Base-by-base conservation (phyloP, 2,888 invertebrate species). In the Torymus auratus region DNA sequence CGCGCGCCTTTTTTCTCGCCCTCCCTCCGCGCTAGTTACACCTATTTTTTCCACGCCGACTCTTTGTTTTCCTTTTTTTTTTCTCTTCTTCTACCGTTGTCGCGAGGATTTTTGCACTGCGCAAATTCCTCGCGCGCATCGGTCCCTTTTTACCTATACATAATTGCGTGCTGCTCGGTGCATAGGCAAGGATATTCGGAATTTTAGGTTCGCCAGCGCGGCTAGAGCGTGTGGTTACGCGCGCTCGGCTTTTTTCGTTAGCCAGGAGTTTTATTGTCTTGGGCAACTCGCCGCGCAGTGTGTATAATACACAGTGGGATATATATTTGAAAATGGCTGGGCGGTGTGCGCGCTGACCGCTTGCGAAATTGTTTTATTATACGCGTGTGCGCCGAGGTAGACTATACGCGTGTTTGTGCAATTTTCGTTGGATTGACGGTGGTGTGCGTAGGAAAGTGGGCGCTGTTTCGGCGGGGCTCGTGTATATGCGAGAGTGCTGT, bases 301-400 rank as follows among this genome's bases (percentile, higher is more conserved):
- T 58, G 55, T 61, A 15, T 61, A 61, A 17, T 41, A n/a, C 28
- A 2, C 28, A 28, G 28, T 28, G 28, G 7, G 28, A 28, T 28
- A 28, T 28, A 7, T 28, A 28, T 73, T 73, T 79, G 55, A 79
- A 73, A 73, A 79, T n/a, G 50, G 56, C 41, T 11, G 55, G 20
- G 20, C 41, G 65, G 65, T 61, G 41, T 2, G 72, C 28, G 7
- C 15, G 53, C 52, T 52, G 20, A 10, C 52, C 20, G 13, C 61
- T 78, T 79, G 78, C 56, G 55, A 73, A 72, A 79, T 73, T 79
- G 13, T 79, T 69, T 79, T 68, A 79, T 79, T 78, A 52, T 67
- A 61, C 69, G 53, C 28, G 28, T 7, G 7, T 28, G 7, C 28
- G 28, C 7, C 28, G 28, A 5, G 28, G 2, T 28, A 28, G 3